Percentiles rank a stretch among this genome's conserved stretches.
phyloP scores from a whole-genome alignment of 2,888 invertebrate genomes.

The Busseola fusca region DNA sequence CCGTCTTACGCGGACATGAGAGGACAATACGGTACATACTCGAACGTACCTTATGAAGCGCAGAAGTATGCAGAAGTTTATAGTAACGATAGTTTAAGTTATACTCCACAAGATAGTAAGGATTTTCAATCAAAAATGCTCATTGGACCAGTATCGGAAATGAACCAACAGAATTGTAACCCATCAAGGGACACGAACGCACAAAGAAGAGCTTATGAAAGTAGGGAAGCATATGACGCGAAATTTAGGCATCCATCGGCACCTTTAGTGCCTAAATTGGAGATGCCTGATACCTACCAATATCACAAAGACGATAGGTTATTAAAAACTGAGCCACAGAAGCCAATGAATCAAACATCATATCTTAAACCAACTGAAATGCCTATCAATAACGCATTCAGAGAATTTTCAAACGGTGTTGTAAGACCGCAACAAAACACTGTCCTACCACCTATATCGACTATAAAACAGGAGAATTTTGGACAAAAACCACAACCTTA shows the following conservation, averaged over 20 bases:
- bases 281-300: slow-evolving; percentile 83
- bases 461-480: slow-evolving; percentile 86
- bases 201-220: slow-evolving; percentile 82
- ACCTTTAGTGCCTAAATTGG: slow-evolving; percentile 85
- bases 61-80: slow-evolving; percentile 87
- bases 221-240: slow-evolving; percentile 80
- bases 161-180: slow-evolving; percentile 84
- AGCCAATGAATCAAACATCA: slow-evolving; percentile 69
- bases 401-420: slow-evolving; percentile 78
- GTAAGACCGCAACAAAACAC: slow-evolving; percentile 75
- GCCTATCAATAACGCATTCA: slow-evolving; percentile 70
- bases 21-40: slow-evolving; percentile 80
- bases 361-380: slow-evolving; percentile 74
- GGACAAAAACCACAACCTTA: slow-evolving; percentile 77
- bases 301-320: slow-evolving; percentile 81
- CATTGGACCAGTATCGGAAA: slow-evolving; percentile 88
- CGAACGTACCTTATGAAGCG: slow-evolving; percentile 82
- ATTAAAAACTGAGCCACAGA: slow-evolving; percentile 75
- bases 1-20: slow-evolving; percentile 84
- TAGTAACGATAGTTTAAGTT: slow-evolving; percentile 85
- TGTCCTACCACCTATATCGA: slow-evolving; percentile 85
- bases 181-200: slow-evolving; percentile 79
- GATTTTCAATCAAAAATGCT: slow-evolving; percentile 89
- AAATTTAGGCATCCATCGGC: slow-evolving; percentile 84
- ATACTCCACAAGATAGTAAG: slow-evolving; percentile 86